Evolutionary conservation across 2,888 invertebrate genomes (phyloP), one percentile per base, ranked within the genome.

Genomic region (Xestia c-nigrum): DNA sequence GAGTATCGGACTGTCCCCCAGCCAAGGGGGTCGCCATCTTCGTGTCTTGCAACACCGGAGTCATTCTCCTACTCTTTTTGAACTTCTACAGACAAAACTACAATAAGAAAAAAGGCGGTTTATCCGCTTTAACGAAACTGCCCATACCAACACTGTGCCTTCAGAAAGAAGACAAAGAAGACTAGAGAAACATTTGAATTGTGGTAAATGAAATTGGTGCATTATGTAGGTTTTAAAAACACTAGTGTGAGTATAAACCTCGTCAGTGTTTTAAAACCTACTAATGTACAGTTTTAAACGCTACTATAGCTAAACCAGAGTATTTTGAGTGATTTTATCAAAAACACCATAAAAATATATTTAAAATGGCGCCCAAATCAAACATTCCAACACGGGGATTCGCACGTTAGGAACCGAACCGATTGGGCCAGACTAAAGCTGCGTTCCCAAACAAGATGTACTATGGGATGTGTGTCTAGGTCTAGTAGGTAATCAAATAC

Each of bases 41-140:
- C 86, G 96, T 98, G 40, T 93, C 95, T 0, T 90, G 96, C 66
- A 98, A 98, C 89, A 96, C 97, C 0, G 87, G 89, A 0, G 95
- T 97, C 47, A 97, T 98, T 87, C 92, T 98, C 0, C 95, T 97
- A 70, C 95, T 98, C 38, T 98, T 98, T 89, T 93, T 97, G 6
- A 97, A 97, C 84, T 98, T 98, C 91, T 98, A 98, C 83, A 89
- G 92, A n/a, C 93, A 96, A 74, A 95, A 89, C 72, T 96, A 96
- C 78, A 90, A 89, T 14, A 91, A 92, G 46, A 90, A 88, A 78
- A 83, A 77, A 79, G 65, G 59, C 0, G 83, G 78, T 3, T 76
- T 72, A 21, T 24, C 61, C 7, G n/a, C n/a, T 16, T 43, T 64
- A 64, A 12, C 74, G 16, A 84, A 55, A 47, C 59, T 31, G 3